Evolutionary conservation across 2,797 vertebrate genomes (phyloP), one percentile per base, ranked within the genome.

Genomic region (Cossypha heuglini): DNA sequence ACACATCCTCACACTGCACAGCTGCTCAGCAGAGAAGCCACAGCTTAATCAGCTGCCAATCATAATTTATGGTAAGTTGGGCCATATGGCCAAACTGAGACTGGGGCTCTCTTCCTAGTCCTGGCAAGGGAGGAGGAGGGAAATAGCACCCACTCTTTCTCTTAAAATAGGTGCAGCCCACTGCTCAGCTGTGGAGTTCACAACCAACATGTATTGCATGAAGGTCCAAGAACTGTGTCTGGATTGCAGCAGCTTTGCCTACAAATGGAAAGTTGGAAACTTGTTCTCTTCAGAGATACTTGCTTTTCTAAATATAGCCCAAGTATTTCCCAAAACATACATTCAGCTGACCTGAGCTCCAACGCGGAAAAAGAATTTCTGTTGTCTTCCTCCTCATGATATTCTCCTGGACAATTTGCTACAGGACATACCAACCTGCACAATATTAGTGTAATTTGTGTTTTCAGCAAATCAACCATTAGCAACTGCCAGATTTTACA

Each of bases 91-190:
- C 21, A 17, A 92, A 38, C 57, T 3, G 42, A 87, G 81, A 51
- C 4, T 71, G 33, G 51, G 57, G 57, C 75, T 88, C 81, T 83
- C 81, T 86, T 95, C 72, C 86, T 75, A 88, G 75, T 58, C 78
- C 78, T 72, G 46, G 85, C 82, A 93, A 94, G 51, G 68, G 40
- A 90, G 40, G n/a, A 93, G 63, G 61, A 90, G 48, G 68, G 69
- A 85, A 93, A 75, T 20, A 81, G 42, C 73, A 91, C 85, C 92
- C 91, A 96, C 94, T 86, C 62, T 59, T 58, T 58, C 54, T 89
- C 75, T 75, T 58, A 91, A 89, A 95, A 95, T 94, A 95, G 64
- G 59, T 33, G 35, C 93, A 91, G 66, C 71, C 58, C 64, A 92
- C 76, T 69, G 55, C 66, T 74, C 52, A 81, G 72, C 45, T 79